Conservation (phyloP, 1,140 invertebrate species). For the Hermetia illucens region DNA sequence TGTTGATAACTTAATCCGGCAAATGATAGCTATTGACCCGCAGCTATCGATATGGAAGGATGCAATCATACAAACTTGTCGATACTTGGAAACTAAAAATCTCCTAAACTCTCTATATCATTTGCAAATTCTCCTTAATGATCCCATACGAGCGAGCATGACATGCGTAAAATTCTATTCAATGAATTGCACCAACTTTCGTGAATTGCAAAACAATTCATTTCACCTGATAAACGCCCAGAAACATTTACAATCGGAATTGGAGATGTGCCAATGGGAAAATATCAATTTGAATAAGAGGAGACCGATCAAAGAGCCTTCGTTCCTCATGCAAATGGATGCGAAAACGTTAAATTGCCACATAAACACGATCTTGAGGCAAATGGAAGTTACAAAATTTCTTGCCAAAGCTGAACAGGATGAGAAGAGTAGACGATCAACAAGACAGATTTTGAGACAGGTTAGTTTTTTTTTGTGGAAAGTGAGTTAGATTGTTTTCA, state of each 20-base stretch:
- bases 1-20: constrained; percentile 41
- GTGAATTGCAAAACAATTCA: constrained; percentile 36
- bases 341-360: constrained; percentile 49
- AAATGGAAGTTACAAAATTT: constrained; percentile 54
- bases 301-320: constrained; percentile 20
- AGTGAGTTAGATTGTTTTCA: constrained; percentile 8
- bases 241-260: constrained; percentile 39
- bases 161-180: constrained; percentile 57
- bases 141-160: constrained; percentile 55
- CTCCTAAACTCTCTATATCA: constrained; percentile 51
- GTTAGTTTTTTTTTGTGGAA: constrained; percentile 21
- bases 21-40: constrained; percentile 43
- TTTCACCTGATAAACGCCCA: constrained; percentile 44
- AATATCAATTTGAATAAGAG: constrained; percentile 15
- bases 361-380: constrained; percentile 50
- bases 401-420: constrained; percentile 42
- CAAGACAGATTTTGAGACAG: constrained; percentile 25
- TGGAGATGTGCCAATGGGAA: constrained; percentile 26
- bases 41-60: constrained; percentile 49
- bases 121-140: constrained; percentile 49
- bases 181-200: constrained; percentile 36
- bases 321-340: constrained; percentile 49
- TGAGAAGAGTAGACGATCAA: constrained; percentile 28
- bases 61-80: constrained; percentile 48
- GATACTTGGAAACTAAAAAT: constrained; percentile 45